Conservation (phyloP, 2,888 invertebrate genomes). For the Andrena bucephala region DNA sequence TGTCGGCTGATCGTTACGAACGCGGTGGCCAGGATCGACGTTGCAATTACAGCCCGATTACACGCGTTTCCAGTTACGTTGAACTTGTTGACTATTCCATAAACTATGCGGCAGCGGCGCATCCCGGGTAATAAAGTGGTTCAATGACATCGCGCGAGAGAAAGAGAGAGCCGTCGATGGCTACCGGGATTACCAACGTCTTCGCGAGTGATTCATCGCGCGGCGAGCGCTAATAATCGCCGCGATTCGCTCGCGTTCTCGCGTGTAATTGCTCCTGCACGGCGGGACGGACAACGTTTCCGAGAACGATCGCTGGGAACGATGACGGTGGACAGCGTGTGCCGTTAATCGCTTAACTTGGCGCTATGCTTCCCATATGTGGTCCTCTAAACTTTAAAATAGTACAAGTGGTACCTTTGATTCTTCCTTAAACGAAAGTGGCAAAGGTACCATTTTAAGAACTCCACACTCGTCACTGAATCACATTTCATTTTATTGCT, state of each 20-base stretch:
- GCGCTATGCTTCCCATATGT: background rate
- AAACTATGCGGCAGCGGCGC: constrained; percentile 64
- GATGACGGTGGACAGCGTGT: background rate
- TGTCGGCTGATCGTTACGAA: constrained; percentile 24
- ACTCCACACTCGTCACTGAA: no score
- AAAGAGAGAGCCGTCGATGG: constrained; percentile 16
- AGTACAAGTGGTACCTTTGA: no score
- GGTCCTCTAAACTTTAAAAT: background rate
- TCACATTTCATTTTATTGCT: background rate
- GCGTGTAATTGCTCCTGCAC: constrained; percentile 62
- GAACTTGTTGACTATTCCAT: constrained; percentile 69
- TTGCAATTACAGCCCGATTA: constrained; percentile 55
- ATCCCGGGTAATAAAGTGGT: constrained; percentile 71
- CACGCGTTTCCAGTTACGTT: constrained; percentile 62
- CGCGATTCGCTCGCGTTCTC: constrained; percentile 31
- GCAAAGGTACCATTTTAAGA: no score
- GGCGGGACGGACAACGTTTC: background rate
- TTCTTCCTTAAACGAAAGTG: no score
- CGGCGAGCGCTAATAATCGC: constrained; percentile 48
- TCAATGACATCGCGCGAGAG: constrained; percentile 66
- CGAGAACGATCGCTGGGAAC: background rate
- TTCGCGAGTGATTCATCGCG: constrained; percentile 63
- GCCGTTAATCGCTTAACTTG: background rate
- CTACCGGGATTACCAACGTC: constrained; percentile 50
- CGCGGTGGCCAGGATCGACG: constrained; percentile 34